These are phyloP conservation scores for Autographa pulchrina DNA, from an alignment of 2,888 invertebrate species.

Conservation along the genomic window DNA sequence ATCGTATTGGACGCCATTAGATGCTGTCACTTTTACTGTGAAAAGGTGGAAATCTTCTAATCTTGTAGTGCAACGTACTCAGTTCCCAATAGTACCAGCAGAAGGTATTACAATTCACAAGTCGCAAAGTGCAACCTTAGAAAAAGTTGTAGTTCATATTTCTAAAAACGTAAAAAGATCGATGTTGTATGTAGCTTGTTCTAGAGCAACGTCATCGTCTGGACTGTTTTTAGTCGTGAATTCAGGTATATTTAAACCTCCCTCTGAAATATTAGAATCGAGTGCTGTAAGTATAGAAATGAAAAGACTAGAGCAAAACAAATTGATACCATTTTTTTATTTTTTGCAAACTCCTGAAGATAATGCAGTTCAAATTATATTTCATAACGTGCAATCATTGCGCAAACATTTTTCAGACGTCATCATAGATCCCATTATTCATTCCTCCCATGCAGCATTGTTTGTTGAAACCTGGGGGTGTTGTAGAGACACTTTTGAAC, in stretches of 20 bases:
- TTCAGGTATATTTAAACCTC: slow-evolving; percentile 11
- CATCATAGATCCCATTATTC: slow-evolving; percentile 23
- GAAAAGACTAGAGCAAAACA: slow-evolving; percentile 20
- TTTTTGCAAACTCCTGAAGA: slow-evolving; percentile 27
- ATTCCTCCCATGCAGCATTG: slow-evolving; percentile 25
- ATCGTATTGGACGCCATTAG: slow-evolving; percentile 19
- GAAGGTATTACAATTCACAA: slow-evolving; percentile 13
- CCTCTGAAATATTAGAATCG: slow-evolving; percentile 16
- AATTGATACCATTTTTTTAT: slow-evolving; percentile 20
- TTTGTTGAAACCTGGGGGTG: slow-evolving; percentile 28
- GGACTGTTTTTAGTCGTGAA: slow-evolving; percentile 20
- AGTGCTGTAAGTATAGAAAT: slow-evolving; percentile 20
- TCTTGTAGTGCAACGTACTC: slow-evolving; percentile 15
- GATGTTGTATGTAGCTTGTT: slow-evolving; percentile 18
- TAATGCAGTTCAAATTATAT: slow-evolving; percentile 28
- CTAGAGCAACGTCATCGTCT: slow-evolving; percentile 14
- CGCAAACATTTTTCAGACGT: slow-evolving; percentile 27
- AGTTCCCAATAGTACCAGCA: slow-evolving; percentile 15
- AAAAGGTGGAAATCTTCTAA: slow-evolving; percentile 17
- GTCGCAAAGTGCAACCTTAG: slow-evolving; percentile 7
- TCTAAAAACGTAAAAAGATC: slow-evolving; percentile 21
- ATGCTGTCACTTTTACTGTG: slow-evolving; percentile 11
- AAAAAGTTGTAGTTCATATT: too few species aligned
- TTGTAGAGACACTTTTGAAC: slow-evolving; percentile 27
- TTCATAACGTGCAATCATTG: slow-evolving; percentile 30